Base-by-base conservation (phyloP, 2,113 vertebrate species). In the Hippoglossus stenolepis region DNA sequence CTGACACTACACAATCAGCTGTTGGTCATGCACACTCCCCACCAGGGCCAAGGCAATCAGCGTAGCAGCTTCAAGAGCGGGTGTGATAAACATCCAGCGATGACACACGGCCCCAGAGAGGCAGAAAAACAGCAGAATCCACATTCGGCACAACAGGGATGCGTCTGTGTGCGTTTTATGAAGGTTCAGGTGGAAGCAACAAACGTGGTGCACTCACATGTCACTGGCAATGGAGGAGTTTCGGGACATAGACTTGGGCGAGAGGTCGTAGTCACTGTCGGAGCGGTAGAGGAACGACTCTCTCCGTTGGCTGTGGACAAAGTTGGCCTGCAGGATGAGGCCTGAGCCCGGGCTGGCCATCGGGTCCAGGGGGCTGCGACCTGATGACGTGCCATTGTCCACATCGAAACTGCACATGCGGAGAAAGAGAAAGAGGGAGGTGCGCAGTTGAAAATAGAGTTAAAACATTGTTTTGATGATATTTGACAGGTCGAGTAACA, bases 181-280 rank as follows among this genome's bases (percentile, higher is more conserved):
- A 67, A 76, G 69, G 28, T 38, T 67, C 57, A 47, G 35, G 15
- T 38, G 15, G 12, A 70, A 54, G n/a, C 31, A 63, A 38, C 61
- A 65, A 26, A 69, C 18, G 40, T 43, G 2, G 5, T 18, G 20
- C 45, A 86, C 91, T 99, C 88, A 99, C 98, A 99, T 98, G 90
- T 99, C 98, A 91, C 97, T 99, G 90, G 98, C 98, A 78, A 99
- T 99, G 91, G 98, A 99, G 94, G 98, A 99, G 94, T 99, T 99
- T 78, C 98, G 95, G 83, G 97, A 99, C 97, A 99, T 98, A 54
- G 97, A 98, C 93, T 99, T 99, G 75, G 98, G 97, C 61, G 98
- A 99, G 81, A 99, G 96, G 92, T 99, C 97, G 93, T 98, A 99
- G 91, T 99, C 97, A 0, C 97, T 98, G 94, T 99, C 98, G 0